Conservation (phyloP, 2,888 invertebrate genomes). For the Noctua pronuba region DNA sequence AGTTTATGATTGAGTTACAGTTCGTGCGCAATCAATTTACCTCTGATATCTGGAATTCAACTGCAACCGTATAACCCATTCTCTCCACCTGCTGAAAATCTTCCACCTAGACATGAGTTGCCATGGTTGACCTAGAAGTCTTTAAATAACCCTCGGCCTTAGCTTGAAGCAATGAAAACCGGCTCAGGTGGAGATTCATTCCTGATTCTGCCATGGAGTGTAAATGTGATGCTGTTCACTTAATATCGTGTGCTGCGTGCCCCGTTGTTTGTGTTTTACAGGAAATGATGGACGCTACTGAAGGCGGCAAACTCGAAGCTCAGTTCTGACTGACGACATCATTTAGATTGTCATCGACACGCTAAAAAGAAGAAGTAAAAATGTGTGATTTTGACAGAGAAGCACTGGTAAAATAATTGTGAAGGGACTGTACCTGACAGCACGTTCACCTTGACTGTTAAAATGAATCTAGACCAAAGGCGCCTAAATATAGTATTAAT, state of each 20-base stretch:
- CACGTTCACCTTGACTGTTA: conserved; percentile 28
- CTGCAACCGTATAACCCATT: background rate
- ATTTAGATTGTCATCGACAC: background rate
- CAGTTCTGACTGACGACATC: background rate
- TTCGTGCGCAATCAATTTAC: background rate
- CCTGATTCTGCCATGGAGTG: background rate
- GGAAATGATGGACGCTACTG: background rate
- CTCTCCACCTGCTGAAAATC: background rate
- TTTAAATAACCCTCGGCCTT: background rate
- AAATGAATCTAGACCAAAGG: conserved; percentile 26
- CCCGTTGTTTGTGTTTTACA: background rate
- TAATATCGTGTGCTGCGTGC: background rate
- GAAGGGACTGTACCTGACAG: background rate
- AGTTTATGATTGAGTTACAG: conserved; percentile 13
- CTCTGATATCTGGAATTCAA: background rate
- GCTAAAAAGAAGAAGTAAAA: background rate
- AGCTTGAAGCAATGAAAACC: background rate
- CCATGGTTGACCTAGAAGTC: background rate
- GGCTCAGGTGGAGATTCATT: background rate
- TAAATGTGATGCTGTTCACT: background rate
- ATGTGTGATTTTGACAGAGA: background rate
- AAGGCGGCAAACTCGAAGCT: background rate
- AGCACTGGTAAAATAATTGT: background rate
- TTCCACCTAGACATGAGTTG: background rate
- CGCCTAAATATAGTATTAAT: background rate